Base-by-base conservation (phyloP, 2,113 vertebrate species). In the Clinocottus analis region DNA sequence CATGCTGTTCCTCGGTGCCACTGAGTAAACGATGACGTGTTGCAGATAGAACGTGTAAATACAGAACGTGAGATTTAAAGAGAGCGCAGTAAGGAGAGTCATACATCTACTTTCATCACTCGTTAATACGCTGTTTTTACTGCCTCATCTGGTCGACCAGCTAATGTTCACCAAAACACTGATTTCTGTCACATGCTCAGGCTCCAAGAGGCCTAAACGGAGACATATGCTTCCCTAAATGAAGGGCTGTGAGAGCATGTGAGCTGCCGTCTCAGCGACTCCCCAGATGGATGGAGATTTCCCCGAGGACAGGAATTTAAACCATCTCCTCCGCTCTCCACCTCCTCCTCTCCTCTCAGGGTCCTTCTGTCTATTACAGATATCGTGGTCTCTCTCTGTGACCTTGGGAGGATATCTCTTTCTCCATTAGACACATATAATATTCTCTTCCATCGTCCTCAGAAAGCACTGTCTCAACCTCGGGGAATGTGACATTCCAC, bases 201-300 rank as follows among this genome's bases (percentile, higher is more conserved):
- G 69, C 77, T 90, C 84, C 87, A 90, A 86, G 84, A 76, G 75
- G 69, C 65, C 79, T 84, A 90, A 91, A 79, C 56, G 41, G 75
- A 55, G 73, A 83, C 91, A 92, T 90, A 91, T 93, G 90, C 88
- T 92, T 90, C 77, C 53, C 61, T 67, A 91, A 91, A 91, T 92
- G 78, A 91, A 85, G 74, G 53, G 85, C 64, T 82, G 85, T 89
- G 81, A 72, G 80, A 82, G 79, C 76, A 70, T 85, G 79, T 79
- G 87, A 86, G 83, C 81, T 87, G 72, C 4, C 64, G 78, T 89
- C 61, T 82, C 82, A 58, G 63, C 23, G 10, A 77, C 80, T 86
- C 79, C 88, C 90, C 90, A 90, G 89, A 93, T 90, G 87, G 90
- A 91, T 76, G 76, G 65, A 86, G 84, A 88, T 93, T 88, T 93